Percentiles rank a stretch among this genome's conserved stretches.
phyloP scores from a whole-genome alignment of 2,797 vertebrate species.

The Chrysocyon brachyurus region DNA sequence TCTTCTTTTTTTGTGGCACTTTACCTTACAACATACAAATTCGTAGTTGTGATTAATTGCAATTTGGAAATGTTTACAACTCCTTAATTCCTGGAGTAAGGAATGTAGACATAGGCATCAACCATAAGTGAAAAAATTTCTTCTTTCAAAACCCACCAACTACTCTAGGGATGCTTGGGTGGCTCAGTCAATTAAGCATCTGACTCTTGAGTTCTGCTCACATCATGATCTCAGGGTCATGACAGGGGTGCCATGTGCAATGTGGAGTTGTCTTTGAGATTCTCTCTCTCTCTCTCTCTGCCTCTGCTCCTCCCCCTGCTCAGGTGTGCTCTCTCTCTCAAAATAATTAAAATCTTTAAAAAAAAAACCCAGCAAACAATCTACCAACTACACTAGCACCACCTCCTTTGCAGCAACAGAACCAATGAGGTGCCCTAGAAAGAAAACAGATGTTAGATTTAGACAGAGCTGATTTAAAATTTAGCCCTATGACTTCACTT shows the following conservation, averaged over 20 bases:
- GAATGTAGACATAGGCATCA: not conserved
- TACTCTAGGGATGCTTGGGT: not conserved
- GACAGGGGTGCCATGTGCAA: not conserved
- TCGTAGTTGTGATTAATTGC: not conserved
- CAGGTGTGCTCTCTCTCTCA: not conserved
- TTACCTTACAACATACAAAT: not conserved
- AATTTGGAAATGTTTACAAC: not conserved
- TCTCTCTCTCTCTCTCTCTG: not conserved
- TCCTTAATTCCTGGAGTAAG: not conserved
- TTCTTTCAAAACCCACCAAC: not conserved
- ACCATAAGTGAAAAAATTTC: not conserved
- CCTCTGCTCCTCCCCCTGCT: not conserved
- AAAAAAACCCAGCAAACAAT: not conserved
- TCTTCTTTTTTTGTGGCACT: not conserved
- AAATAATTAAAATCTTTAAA: not conserved
- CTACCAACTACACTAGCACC: not conserved
- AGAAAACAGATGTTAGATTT: not conserved
- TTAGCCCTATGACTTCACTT: not conserved
- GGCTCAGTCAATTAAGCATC: not conserved
- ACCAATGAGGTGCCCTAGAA: not conserved
- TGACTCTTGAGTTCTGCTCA: not conserved
- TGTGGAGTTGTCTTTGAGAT: not conserved
- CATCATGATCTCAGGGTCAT: not conserved
- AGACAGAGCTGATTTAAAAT: not conserved
- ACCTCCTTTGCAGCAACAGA: not conserved